A percentile compares a stretch with the other conserved stretches of the same genome.
Evolutionary conservation across 2,888 invertebrate species (phyloP).

Genomic region (Ectobius pallidus): DNA sequence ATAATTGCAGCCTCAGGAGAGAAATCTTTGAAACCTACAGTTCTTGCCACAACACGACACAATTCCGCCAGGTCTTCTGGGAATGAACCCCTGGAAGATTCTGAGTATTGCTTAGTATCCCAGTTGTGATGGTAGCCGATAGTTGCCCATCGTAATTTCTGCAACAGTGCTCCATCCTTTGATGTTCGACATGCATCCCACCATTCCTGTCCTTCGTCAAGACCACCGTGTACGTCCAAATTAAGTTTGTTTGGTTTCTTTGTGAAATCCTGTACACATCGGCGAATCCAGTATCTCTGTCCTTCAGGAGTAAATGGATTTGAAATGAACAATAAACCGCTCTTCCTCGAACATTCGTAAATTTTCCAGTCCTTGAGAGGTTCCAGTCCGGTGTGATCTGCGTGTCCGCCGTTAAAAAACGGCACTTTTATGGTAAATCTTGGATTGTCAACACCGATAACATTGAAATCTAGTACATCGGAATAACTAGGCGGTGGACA

Average conservation of each 20-base stretch:
- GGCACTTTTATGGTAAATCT: too few relatives aligned
- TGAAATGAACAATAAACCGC: conserved; percentile 78
- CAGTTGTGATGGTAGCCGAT: conserved; percentile 98
- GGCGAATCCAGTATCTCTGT: conserved; percentile 82
- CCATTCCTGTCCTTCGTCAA: conserved; percentile 61
- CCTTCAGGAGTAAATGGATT: conserved; percentile 82
- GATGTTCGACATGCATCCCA: conserved; percentile 63
- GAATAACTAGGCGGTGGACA: conserved; percentile 66
- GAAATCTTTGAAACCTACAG: conserved; percentile 66
- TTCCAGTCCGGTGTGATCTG: conserved; percentile 54
- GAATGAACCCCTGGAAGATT: conserved; percentile 69
- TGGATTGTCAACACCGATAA: too few relatives aligned
- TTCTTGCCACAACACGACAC: conserved; percentile 66
- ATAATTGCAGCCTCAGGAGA: conserved; percentile 92
- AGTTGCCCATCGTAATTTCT: conserved; percentile 89
- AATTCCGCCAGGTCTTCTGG: conserved; percentile 74
- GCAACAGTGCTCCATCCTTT: conserved; percentile 55
- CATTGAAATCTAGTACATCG: conserved; percentile 67
- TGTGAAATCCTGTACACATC: conserved; percentile 79
- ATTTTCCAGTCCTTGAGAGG: conserved; percentile 65
- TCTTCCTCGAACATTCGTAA: conserved; percentile 63
- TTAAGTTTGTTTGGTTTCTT: conserved; percentile 73
- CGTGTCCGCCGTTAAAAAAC: too few relatives aligned
- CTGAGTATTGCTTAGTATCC: conserved; percentile 88
- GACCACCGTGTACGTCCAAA: conserved; percentile 61